phyloP scores from a whole-genome alignment of 2,888 invertebrate species.

The Caenorhabditis zanzibari region DNA sequence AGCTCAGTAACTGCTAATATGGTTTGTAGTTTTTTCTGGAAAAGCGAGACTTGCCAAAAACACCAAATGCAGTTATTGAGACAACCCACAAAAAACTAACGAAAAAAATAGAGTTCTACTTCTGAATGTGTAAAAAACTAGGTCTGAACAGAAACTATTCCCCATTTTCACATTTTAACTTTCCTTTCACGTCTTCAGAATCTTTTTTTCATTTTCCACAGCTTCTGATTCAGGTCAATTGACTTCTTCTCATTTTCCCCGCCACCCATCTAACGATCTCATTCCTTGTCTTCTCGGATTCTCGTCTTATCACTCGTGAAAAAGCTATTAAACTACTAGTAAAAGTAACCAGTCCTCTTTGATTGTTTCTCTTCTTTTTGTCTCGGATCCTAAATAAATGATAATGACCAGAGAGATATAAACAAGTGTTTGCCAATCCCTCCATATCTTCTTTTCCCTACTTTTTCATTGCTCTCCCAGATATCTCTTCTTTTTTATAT shows the following conservation, averaged over 20 bases:
- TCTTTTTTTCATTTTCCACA: not conserved
- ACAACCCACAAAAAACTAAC: not conserved
- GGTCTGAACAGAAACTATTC: too few species aligned
- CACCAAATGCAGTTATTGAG: not conserved
- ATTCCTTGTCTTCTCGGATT: not conserved
- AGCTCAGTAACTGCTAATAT: not conserved
- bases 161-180: not conserved
- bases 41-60: too few species aligned
- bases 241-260: not conserved
- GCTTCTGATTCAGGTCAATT: not conserved
- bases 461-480: constrained; percentile 13
- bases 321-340: constrained; percentile 17
- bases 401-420: constrained; percentile 15
- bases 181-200: not conserved
- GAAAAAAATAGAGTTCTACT: too few species aligned
- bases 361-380: not conserved
- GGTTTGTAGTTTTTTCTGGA: too few species aligned
- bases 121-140: too few species aligned
- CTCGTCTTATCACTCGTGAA: constrained; percentile 34
- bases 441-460: not conserved
- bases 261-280: not conserved
- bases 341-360: constrained; percentile 25
- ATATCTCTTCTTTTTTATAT: constrained; percentile 38
- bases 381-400: not conserved
- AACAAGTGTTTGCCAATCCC: constrained; percentile 33